Conservation (phyloP, 2,888 invertebrate species). For the Tubiluchus corallicola region DNA sequence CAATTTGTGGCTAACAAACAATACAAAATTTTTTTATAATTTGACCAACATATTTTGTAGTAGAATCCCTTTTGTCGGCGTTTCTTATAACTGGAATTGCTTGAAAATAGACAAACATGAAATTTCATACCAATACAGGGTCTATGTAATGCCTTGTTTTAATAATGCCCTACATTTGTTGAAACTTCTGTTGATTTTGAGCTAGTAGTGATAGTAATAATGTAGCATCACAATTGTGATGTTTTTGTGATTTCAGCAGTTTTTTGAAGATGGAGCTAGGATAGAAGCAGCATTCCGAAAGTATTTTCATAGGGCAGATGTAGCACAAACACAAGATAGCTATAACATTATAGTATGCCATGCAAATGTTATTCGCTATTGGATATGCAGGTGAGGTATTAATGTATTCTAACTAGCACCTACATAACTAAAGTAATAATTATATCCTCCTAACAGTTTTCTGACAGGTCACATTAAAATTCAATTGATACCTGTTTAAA, state of each 20-base stretch:
- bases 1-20: too few species aligned
- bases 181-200: neutral
- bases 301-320: conserved; percentile 73
- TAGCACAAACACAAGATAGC: conserved; percentile 55
- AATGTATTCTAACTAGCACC: neutral
- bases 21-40: too few species aligned
- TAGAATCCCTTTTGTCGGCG: too few species aligned
- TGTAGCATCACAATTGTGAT: conserved; percentile 11
- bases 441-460: too few species aligned
- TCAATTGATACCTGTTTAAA: neutral
- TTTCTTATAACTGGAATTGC: too few species aligned
- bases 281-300: conserved; percentile 89
- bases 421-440: too few species aligned
- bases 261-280: conserved; percentile 72
- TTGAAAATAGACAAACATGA: conserved; percentile 3
- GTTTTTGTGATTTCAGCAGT: conserved; percentile 47
- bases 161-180: too few species aligned
- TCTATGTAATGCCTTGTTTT: too few species aligned
- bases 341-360: conserved; percentile 88
- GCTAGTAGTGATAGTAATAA: neutral
- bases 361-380: conserved; percentile 86
- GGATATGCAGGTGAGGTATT: conserved; percentile 26
- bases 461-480: neutral
- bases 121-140: conserved; percentile 4
- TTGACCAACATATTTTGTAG: too few species aligned